These are phyloP conservation scores for Plotosus lineatus DNA, from an alignment of 2,113 vertebrate species.

Conservation along the genomic window DNA sequence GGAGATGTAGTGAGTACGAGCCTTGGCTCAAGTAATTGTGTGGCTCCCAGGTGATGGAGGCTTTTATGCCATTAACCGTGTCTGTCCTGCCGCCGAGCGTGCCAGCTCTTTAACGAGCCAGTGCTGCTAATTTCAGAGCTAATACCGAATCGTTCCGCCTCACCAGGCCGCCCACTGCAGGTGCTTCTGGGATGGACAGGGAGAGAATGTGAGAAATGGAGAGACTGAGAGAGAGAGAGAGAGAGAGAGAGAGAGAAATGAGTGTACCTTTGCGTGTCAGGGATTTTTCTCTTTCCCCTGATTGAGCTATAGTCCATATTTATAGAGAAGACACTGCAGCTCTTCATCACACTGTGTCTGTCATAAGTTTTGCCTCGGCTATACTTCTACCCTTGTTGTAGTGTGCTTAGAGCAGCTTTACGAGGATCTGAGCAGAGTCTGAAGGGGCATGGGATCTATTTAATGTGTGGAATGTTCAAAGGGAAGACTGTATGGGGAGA, in stretches of 20 bases:
- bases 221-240: constrained; percentile 68
- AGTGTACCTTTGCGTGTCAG: constrained; percentile 75
- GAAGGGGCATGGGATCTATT: constrained; percentile 1
- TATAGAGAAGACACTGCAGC: constrained; percentile 56
- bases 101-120: constrained; percentile 92
- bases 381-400: background rate
- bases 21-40: constrained; percentile 71
- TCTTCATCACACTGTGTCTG: constrained; percentile 15
- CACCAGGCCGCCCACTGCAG: constrained; percentile 77
- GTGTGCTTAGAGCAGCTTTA: constrained; percentile 13
- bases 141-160: constrained; percentile 92
- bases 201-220: constrained; percentile 28
- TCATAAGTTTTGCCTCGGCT: constrained; percentile 4
- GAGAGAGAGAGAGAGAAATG: constrained; percentile 80
- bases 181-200: constrained; percentile 76
- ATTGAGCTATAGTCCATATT: constrained; percentile 76
- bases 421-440: background rate
- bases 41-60: constrained; percentile 74
- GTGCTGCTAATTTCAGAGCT: constrained; percentile 95
- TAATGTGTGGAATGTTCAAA: constrained; percentile 30
- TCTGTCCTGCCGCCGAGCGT: constrained; percentile 71
- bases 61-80: constrained; percentile 81
- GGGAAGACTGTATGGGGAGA: background rate
- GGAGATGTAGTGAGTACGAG: constrained; percentile 37
- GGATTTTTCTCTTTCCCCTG: constrained; percentile 78